Percentiles rank a stretch among this genome's conserved stretches.
These are phyloP conservation scores for Syngnathus acus DNA, from an alignment of 2,797 vertebrate genomes.

Conservation along the genomic window DNA sequence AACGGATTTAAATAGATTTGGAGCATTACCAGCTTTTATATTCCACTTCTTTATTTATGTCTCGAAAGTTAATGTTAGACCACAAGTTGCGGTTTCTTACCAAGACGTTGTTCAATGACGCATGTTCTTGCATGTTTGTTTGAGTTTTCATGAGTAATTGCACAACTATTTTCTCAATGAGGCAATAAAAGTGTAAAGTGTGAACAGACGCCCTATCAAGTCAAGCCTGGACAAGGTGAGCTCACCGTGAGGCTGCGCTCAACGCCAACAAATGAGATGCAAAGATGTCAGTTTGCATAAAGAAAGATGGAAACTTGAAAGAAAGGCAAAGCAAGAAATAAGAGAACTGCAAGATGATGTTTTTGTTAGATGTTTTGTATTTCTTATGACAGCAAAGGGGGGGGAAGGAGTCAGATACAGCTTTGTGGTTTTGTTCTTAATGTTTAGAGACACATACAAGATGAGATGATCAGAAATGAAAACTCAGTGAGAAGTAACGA, in stretches of 20 bases:
- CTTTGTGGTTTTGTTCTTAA: slow-evolving; percentile 50
- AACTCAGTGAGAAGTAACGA: slow-evolving; percentile 27
- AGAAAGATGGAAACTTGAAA: slow-evolving; percentile 9
- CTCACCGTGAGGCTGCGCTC: background rate
- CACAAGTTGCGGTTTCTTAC: background rate
- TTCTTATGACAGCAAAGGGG: slow-evolving; percentile 62
- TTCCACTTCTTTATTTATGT: background rate
- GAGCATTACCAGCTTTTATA: background rate
- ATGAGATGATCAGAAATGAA: slow-evolving; percentile 54
- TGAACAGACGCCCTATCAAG: slow-evolving; percentile 1
- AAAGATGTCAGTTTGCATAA: background rate
- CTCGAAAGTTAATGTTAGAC: background rate
- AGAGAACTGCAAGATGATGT: slow-evolving; percentile 36
- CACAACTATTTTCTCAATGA: background rate
- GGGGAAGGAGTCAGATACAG: slow-evolving; percentile 54
- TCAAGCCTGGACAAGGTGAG: background rate
- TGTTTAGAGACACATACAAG: slow-evolving; percentile 51
- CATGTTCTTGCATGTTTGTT: background rate
- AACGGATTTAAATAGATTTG: background rate
- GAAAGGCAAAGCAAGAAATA: slow-evolving; percentile 32
- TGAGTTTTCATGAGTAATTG: background rate
- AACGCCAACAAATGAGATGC: slow-evolving; percentile 4
- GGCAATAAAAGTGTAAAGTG: background rate
- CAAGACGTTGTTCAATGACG: background rate
- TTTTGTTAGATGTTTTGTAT: slow-evolving; percentile 66